Conservation (phyloP, 2,888 invertebrate genomes). For the Trachelus troglodyta region DNA sequence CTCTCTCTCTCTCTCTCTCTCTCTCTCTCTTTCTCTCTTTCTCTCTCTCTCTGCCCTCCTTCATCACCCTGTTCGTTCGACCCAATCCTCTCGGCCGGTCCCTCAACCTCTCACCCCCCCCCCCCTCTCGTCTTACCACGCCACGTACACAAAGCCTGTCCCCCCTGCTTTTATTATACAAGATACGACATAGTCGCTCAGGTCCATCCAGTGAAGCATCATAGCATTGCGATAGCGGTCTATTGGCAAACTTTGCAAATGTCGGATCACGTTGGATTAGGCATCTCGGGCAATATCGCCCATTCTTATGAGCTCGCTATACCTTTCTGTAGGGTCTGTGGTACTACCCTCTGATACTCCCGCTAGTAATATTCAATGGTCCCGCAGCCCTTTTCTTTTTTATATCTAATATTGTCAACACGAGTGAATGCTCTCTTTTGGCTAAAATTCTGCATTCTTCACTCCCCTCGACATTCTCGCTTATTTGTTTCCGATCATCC, state of each 20-base stretch:
- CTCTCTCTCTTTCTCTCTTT: not conserved
- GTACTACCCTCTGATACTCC: not conserved
- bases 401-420: conserved; percentile 7
- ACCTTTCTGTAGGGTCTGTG: not conserved
- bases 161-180: conserved; percentile 49
- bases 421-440: conserved; percentile 11
- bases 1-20: too few relatives aligned
- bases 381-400: not conserved
- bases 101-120: conserved; percentile 5
- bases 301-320: conserved; percentile 29
- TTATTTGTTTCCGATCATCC: conserved; percentile 3
- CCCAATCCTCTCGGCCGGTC: conserved; percentile 10
- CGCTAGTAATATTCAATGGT: not conserved
- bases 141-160: conserved; percentile 47
- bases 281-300: conserved; percentile 41
- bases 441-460: not conserved
- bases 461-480: not conserved
- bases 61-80: conserved; percentile 22
- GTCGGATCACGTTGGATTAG: conserved; percentile 50
- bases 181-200: conserved; percentile 47
- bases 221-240: conserved; percentile 21
- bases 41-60: conserved; percentile 18
- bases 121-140: conserved; percentile 11
- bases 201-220: conserved; percentile 6
- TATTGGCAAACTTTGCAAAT: conserved; percentile 38